Percentiles rank a stretch among this genome's conserved stretches.
Evolutionary conservation across 2,888 invertebrate species (phyloP).

Genomic region (Tubiluchus corallicola): DNA sequence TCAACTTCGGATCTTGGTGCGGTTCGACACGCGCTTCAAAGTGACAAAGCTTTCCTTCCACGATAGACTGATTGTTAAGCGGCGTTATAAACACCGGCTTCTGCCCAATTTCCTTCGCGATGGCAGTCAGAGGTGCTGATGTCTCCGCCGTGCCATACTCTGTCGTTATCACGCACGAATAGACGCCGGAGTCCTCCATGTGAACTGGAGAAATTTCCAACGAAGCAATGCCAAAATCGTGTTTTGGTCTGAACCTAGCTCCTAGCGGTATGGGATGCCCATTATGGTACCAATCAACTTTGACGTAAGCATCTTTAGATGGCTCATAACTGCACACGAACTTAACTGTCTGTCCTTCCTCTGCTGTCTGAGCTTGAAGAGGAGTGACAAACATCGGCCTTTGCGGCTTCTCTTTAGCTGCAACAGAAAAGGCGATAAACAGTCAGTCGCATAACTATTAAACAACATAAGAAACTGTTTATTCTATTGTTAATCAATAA

Average conservation of each 20-base stretch:
- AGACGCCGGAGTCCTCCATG: constrained; percentile 63
- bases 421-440: not conserved
- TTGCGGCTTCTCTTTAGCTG: not conserved
- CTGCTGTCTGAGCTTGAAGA: not conserved
- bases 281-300: constrained; percentile 93
- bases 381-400: not conserved
- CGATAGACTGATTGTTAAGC: constrained; percentile 14
- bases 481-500: too few species aligned
- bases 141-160: constrained; percentile 70
- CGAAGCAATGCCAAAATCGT: constrained; percentile 76
- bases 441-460: too few species aligned
- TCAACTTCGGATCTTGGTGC: constrained; percentile 87
- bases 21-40: constrained; percentile 95
- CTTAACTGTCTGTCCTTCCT: not conserved
- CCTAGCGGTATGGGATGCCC: constrained; percentile 48
- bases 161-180: constrained; percentile 68
- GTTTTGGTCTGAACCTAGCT: constrained; percentile 74
- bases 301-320: constrained; percentile 26
- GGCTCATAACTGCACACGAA: not conserved
- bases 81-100: not conserved
- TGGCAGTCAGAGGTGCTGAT: constrained; percentile 56
- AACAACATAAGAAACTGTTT: too few species aligned
- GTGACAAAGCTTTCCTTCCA: constrained; percentile 77
- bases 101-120: constrained; percentile 20
- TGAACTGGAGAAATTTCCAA: constrained; percentile 87